Base-by-base conservation (phyloP, 2,888 invertebrate species). In the Monoplex corrugatus region DNA sequence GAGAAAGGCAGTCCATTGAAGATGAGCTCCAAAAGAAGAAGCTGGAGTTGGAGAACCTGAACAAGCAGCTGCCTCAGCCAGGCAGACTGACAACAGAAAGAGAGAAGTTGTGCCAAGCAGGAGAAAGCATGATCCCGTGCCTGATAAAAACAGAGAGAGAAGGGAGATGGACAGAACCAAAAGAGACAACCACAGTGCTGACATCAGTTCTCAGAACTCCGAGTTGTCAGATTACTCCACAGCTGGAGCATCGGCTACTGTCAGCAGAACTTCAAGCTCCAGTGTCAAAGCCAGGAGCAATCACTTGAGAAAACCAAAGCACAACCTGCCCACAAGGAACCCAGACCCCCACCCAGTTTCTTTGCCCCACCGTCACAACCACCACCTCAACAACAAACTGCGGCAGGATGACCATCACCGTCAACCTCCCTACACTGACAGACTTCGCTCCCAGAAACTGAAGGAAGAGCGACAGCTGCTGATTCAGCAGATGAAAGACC, bases 401-500 rank as follows among this genome's bases (percentile, higher is more conserved):
- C 68, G 86, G 13, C 68, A 72, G 8, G 86, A 86, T 40, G 13
- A 50, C 16, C 23, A 50, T 35, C 68, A 68, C 86, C n/a, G 10
- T 32, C 44, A 3, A 1, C 78, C n/a, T 8, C 63, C 57, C 63
- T 3, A 40, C 68, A 13, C 0, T 35, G 86, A 86, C n/a, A 28
- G 43, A n/a, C 68, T 16, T 5, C 83, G 50, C 40, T 80, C 89
- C 8, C 89, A 90, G 38, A 90, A 90, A 82, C 88, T 92, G 84
- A 91, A 92, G 84, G 85, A 89, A 35, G 94, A 94, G 45, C 90
- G 93, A 32, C 89, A 92, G 84, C 89, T 89, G 43, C 91, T 94
- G 32, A 86, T 93, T n/a, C 84, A 89, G 23, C 93, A 94, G 78
- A 93, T 93, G 72, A 93, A 94, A 72, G 89, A 91, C 19, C 86